phyloP scores from a whole-genome alignment of 2,888 invertebrate genomes.

The Emmelina monodactyla region DNA sequence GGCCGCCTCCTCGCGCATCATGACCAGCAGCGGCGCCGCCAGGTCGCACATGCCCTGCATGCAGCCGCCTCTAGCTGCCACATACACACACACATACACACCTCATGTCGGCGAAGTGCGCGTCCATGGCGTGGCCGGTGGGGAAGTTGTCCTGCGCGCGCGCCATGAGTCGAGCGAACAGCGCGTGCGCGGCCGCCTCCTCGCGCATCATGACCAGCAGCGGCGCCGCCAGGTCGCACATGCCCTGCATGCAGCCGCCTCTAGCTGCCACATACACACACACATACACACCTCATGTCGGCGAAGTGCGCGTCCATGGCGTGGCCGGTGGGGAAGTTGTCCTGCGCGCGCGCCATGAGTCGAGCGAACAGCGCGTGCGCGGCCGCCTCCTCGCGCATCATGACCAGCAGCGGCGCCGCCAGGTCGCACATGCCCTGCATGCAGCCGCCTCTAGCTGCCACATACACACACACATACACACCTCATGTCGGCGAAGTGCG shows the following conservation, averaged over 20 bases:
- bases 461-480: too few relatives aligned
- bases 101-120: constrained; percentile 95
- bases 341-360: constrained; percentile 88
- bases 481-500: constrained; percentile 95
- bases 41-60: constrained; percentile 99
- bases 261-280: too few relatives aligned
- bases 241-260: constrained; percentile 98
- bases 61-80: too few relatives aligned
- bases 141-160: constrained; percentile 93
- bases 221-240: constrained; percentile 96
- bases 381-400: constrained; percentile 89
- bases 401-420: constrained; percentile 89
- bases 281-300: constrained; percentile 85
- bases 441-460: too few relatives aligned
- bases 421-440: constrained; percentile 99
- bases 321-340: constrained; percentile 91
- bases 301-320: constrained; percentile 97
- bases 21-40: constrained; percentile 89
- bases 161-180: constrained; percentile 91
- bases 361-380: constrained; percentile 92
- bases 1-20: constrained; percentile 89
- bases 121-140: constrained; percentile 93
- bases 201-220: constrained; percentile 91
- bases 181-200: constrained; percentile 89
- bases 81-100: too few relatives aligned